Percentiles rank a stretch among this genome's conserved stretches.
These are phyloP conservation scores for Prosopocoilus inquinatus DNA, from an alignment of 2,888 invertebrate species.

Conservation along the genomic window DNA sequence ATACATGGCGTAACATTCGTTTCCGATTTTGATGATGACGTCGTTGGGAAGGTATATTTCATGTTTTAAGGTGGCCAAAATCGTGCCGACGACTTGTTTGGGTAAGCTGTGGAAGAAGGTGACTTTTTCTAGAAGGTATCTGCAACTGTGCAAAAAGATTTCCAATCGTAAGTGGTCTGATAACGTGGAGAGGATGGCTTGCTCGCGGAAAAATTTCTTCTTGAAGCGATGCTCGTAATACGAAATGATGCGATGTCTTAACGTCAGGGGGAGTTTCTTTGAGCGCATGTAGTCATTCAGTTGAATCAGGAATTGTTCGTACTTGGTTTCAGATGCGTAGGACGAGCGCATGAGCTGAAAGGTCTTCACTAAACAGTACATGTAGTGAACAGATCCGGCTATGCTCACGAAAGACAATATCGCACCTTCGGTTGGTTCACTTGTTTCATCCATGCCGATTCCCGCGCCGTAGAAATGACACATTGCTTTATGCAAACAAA, in stretches of 20 bases:
- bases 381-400: conserved; percentile 12
- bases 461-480: conserved; percentile 14
- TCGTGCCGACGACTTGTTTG: conserved; percentile 15
- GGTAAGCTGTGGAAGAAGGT: conserved; percentile 15
- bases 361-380: conserved; percentile 8
- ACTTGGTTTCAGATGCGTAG: conserved; percentile 14
- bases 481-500: conserved; percentile 11
- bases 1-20: conserved; percentile 11
- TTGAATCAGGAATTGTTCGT: conserved; percentile 17
- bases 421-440: conserved; percentile 6
- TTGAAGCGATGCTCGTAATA: conserved; percentile 21
- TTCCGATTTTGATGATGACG: conserved; percentile 15
- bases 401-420: conserved; percentile 12
- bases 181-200: conserved; percentile 10
- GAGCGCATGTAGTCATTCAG: conserved; percentile 13
- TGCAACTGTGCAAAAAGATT: conserved; percentile 19
- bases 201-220: conserved; percentile 16
- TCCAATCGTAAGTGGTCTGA: conserved; percentile 23
- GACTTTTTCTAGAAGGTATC: conserved; percentile 18
- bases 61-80: conserved; percentile 18
- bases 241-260: conserved; percentile 12
- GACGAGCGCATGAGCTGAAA: conserved; percentile 12
- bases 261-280: conserved; percentile 10
- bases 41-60: conserved; percentile 22
- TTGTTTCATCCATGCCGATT: conserved; percentile 6